Conservation (phyloP, 1,140 invertebrate species). For the Solen grandis region DNA sequence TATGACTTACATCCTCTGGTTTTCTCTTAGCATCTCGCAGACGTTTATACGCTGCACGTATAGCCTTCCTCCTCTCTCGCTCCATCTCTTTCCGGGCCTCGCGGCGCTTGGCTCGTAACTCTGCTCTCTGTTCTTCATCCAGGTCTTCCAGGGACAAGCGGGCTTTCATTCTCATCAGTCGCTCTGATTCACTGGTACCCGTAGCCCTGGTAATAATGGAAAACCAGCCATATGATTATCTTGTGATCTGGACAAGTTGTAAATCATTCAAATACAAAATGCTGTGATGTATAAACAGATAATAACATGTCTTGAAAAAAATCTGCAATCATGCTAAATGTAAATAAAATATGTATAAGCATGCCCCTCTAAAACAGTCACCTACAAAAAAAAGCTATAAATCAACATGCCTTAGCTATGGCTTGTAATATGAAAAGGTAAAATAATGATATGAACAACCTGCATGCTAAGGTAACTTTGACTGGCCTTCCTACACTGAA, state of each 20-base stretch:
- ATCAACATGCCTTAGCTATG: too few species aligned
- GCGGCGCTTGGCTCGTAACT: conserved; percentile 61
- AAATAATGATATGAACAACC: too few species aligned
- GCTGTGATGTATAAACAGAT: background rate
- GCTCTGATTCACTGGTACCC: conserved; percentile 68
- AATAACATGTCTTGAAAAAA: too few species aligned
- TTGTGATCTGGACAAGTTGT: background rate
- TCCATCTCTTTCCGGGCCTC: conserved; percentile 76
- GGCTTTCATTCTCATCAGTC: conserved; percentile 59
- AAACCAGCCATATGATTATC: background rate
- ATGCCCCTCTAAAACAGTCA: too few species aligned
- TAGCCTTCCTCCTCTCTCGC: conserved; percentile 74
- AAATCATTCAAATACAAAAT: background rate
- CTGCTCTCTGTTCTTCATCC: conserved; percentile 68
- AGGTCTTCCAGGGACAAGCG: conserved; percentile 68
- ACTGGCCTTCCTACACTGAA: too few species aligned
- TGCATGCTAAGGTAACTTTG: too few species aligned
- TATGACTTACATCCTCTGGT: conserved; percentile 46
- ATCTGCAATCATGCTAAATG: too few species aligned
- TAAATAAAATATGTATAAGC: too few species aligned
- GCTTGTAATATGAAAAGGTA: too few species aligned
- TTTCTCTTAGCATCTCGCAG: conserved; percentile 73
- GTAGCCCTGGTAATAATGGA: background rate
- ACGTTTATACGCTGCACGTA: conserved; percentile 73
- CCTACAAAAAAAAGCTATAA: too few species aligned